These are phyloP conservation scores for Rhagologus leucostigma DNA, from an alignment of 2,113 vertebrate genomes.

Conservation along the genomic window DNA sequence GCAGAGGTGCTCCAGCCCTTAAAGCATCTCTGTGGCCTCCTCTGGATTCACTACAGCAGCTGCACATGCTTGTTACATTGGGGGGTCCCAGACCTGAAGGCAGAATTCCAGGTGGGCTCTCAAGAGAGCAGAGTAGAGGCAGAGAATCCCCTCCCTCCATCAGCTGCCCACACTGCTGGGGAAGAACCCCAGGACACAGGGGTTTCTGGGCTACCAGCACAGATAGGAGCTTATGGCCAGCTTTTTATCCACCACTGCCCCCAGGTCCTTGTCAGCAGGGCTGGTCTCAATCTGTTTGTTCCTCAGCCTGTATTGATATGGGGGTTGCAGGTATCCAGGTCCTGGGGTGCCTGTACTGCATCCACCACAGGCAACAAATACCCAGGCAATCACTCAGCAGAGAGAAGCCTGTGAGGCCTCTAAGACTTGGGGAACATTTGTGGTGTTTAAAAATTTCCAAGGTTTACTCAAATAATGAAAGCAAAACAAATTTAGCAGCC, in stretches of 20 bases:
- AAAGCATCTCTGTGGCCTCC: not conserved
- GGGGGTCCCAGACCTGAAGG: not conserved
- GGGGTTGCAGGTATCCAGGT: not conserved
- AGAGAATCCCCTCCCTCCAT: not conserved
- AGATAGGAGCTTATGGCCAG: not conserved
- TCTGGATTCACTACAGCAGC: not conserved
- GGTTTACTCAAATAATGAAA: constrained; percentile 69
- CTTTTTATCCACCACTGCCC: not conserved
- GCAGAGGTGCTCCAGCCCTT: not conserved
- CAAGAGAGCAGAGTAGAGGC: not conserved
- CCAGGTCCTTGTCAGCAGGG: not conserved
- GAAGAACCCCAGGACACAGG: not conserved
- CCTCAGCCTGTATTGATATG: not conserved
- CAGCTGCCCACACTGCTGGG: not conserved
- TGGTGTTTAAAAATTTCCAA: constrained; percentile 62
- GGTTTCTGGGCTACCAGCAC: not conserved
- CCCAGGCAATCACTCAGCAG: not conserved
- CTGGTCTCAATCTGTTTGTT: not conserved
- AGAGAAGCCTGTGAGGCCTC: not conserved
- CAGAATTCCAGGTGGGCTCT: not conserved
- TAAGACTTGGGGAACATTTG: constrained; percentile 28
- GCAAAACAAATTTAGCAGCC: constrained; percentile 56
- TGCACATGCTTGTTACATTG: not conserved
- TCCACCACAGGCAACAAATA: not conserved
- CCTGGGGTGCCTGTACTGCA: not conserved